A percentile compares a stretch with the other conserved stretches of the same genome.
phyloP scores from a whole-genome alignment of 2,797 vertebrate species.

The Halcyon badia region DNA sequence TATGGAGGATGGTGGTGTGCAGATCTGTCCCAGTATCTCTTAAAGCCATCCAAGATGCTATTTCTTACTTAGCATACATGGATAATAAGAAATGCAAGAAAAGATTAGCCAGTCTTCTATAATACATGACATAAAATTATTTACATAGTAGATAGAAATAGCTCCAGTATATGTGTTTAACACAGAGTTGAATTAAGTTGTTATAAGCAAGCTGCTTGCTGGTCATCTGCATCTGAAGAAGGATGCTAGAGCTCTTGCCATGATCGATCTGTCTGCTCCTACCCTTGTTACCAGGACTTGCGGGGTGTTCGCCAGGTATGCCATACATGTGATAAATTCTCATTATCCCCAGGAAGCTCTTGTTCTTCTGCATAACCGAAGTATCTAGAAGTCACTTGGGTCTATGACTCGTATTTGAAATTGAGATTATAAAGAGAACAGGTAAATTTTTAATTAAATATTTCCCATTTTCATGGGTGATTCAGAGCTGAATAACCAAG shows the following conservation, averaged over 20 bases:
- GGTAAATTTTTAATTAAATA: background rate
- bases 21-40: background rate
- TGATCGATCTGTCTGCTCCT: background rate
- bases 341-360: background rate
- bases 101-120: background rate
- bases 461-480: background rate
- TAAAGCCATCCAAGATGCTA: background rate
- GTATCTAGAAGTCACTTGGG: background rate
- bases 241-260: background rate
- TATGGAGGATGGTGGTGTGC: background rate
- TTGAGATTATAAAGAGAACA: background rate
- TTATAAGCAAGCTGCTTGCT: background rate
- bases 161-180: background rate
- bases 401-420: background rate
- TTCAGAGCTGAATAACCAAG: background rate
- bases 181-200: background rate
- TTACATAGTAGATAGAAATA: background rate
- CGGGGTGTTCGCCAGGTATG: fast-evolving
- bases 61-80: background rate
- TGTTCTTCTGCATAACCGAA: background rate
- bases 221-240: background rate
- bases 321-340: background rate
- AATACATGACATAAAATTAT: background rate
- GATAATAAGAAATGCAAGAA: background rate
- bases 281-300: background rate